phyloP scores from a whole-genome alignment of 2,888 invertebrate species.

The Amblyjoppa fuscipennis region DNA sequence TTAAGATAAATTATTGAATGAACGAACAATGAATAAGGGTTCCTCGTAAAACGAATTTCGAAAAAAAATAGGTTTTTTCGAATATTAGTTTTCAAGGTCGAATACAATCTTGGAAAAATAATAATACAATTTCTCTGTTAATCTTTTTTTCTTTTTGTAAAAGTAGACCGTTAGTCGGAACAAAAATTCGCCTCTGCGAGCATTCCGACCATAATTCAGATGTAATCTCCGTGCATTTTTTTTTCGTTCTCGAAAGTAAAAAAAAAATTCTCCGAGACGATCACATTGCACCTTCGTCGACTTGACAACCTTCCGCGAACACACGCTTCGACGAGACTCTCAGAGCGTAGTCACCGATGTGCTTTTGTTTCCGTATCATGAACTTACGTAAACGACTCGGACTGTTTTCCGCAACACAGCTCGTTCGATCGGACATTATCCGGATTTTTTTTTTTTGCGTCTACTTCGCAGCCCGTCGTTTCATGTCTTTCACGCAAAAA shows the following conservation, averaged over 20 bases:
- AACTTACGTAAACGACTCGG: conserved; percentile 52
- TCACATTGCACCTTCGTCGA: too few relatives aligned
- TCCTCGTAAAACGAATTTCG: too few relatives aligned
- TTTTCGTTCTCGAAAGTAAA: not conserved
- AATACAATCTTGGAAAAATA: too few relatives aligned
- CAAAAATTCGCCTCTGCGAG: too few relatives aligned
- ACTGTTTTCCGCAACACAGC: conserved; percentile 44
- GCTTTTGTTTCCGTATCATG: conserved; percentile 41
- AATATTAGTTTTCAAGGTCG: too few relatives aligned
- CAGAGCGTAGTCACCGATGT: conserved; percentile 31
- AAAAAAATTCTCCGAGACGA: too few relatives aligned
- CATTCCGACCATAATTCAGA: too few relatives aligned
- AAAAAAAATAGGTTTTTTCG: too few relatives aligned
- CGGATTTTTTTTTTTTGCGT: not conserved
- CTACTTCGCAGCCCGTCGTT: not conserved
- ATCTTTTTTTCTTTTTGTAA: not conserved
- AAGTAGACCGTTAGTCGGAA: not conserved
- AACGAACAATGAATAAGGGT: too few relatives aligned
- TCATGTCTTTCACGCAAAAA: not conserved
- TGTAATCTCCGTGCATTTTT: not conserved
- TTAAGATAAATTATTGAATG: too few relatives aligned
- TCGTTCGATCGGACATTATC: conserved; percentile 36
- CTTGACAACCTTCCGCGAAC: not conserved
- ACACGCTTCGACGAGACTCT: not conserved
- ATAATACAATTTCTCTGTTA: too few relatives aligned